Evolutionary conservation across 2,113 vertebrate species (phyloP).

Genomic region (Okapia johnstoni): DNA sequence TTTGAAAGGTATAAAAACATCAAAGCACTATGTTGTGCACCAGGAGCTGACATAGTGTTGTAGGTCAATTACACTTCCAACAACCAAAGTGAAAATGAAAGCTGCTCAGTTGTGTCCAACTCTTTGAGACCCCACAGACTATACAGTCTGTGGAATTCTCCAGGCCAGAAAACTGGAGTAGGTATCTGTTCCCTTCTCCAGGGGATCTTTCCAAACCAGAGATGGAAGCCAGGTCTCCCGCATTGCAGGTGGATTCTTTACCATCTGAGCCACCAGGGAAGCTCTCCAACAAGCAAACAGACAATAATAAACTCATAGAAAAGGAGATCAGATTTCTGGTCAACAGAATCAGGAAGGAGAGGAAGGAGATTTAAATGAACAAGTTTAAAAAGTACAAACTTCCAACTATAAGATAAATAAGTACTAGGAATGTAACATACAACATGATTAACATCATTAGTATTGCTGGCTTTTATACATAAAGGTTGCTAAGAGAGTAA

Average conservation of each 20-base stretch:
- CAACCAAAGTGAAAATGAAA: background rate
- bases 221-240: background rate
- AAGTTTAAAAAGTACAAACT: background rate
- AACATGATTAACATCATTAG: background rate
- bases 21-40: background rate
- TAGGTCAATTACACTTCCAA: background rate
- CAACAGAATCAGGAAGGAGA: background rate
- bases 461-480: background rate
- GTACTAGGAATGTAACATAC: too few species aligned
- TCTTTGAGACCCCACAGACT: background rate
- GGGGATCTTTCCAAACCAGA: background rate
- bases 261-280: background rate
- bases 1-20: background rate
- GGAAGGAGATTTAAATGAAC: background rate
- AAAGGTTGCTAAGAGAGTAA: background rate
- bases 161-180: background rate
- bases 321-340: background rate
- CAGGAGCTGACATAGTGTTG: background rate
- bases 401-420: background rate
- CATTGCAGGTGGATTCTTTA: background rate
- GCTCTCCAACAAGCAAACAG: background rate
- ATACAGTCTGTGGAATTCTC: background rate
- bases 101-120: background rate
- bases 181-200: background rate
- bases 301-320: background rate